Base-by-base conservation (phyloP, 2,888 invertebrate genomes). In the Thereva nobilitata region DNA sequence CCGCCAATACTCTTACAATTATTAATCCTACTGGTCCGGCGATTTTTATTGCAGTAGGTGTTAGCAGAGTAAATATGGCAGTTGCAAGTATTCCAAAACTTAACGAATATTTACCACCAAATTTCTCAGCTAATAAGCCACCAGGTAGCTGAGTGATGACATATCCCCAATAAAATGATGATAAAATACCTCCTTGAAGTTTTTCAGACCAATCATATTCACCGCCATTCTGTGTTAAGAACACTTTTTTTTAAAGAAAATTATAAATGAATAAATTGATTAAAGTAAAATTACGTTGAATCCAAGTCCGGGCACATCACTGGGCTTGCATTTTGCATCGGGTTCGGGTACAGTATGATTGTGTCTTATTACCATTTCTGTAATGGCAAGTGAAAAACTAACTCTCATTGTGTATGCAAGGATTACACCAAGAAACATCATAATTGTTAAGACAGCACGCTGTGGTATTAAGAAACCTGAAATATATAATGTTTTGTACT, bases 141-240 rank as follows among this genome's bases (percentile, higher is more conserved):
- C 93, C 93, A 0, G 93, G 93, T 38, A 94, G 78, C 75, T 93
- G 93, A 0, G 92, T 92, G 0, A 91, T 68, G 1, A 93, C 87
- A 80, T 93, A 93, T 1, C 93, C 93, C 83, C 91, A 92, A 81
- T 91, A 94, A 79, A 94, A 93, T 0, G 92, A 87, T 55, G 91
- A 89, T 3, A 93, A 82, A 52, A 93, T 91, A 45, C 90, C 79
- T 0, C 93, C 93, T 81, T 91, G 89, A 3, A 87, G 84, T 66
- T 85, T 80, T 76, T 88, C 86, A 61, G 85, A 84, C 91, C 91
- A 92, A 41, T 88, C 85, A 76, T 85, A 89, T 66, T 77, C 83
- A 82, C 68, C 68, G 7, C 56, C 42, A 12, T 6, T n/a, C 61
- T 61, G 34, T 9, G 49, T 47, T n/a, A 8, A 52, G 9, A 4